A percentile compares a stretch with the other conserved stretches of the same genome.
Conservation (phyloP, 1,140 invertebrate species). For the Trachymyrmex cornetzi region DNA sequence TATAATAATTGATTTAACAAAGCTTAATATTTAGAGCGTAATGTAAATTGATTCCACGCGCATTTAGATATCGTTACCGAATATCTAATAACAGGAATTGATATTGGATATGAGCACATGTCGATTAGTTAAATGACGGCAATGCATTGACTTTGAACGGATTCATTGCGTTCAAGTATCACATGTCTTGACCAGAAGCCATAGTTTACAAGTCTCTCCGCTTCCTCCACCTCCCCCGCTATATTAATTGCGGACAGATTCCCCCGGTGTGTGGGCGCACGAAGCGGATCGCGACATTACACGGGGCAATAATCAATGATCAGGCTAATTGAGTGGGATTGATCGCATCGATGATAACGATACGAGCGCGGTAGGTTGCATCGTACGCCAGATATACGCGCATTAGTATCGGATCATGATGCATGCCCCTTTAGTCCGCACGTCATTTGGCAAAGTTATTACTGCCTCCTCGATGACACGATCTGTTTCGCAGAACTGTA, state of each 20-base stretch:
- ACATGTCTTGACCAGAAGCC: slow-evolving; percentile 49
- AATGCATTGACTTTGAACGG: slow-evolving; percentile 48
- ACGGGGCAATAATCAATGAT: slow-evolving; percentile 86
- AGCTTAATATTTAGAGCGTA: background rate
- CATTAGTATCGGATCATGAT: slow-evolving; percentile 83
- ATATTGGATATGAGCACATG: background rate
- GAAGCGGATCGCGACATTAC: slow-evolving; percentile 77
- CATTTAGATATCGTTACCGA: background rate
- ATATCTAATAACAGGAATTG: background rate
- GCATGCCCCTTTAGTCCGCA: slow-evolving; percentile 77
- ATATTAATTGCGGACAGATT: slow-evolving; percentile 58
- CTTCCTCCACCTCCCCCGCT: slow-evolving; percentile 22
- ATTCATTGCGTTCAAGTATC: slow-evolving; percentile 56
- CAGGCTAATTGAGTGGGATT: slow-evolving; percentile 86
- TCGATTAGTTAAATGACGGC: slow-evolving; percentile 33
- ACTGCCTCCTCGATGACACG: slow-evolving; percentile 73
- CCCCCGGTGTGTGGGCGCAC: slow-evolving; percentile 36
- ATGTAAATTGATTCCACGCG: background rate
- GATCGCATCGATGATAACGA: slow-evolving; percentile 86
- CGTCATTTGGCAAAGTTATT: slow-evolving; percentile 81
- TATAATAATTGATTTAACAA: slow-evolving; percentile 9
- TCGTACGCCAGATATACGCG: slow-evolving; percentile 69
- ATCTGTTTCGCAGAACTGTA: slow-evolving; percentile 58
- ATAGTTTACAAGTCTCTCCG: slow-evolving; percentile 57
- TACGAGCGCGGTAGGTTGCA: slow-evolving; percentile 72